Evolutionary conservation across 2,113 vertebrate genomes (phyloP).

Genomic region (Micronisus gabar): DNA sequence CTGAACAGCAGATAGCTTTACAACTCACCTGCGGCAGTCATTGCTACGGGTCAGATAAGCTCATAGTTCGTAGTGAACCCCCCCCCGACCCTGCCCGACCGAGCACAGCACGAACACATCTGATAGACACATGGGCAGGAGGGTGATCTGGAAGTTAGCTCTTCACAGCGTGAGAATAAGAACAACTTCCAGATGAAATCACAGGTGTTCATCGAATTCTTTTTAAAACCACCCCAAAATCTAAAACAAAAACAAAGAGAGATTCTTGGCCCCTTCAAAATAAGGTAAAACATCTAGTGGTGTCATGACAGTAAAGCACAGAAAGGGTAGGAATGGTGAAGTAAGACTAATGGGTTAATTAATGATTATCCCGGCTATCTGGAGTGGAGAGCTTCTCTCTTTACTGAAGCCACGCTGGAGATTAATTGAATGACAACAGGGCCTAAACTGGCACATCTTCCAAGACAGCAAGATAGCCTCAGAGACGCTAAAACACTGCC

Average conservation of each 20-base stretch:
- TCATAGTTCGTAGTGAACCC: not conserved
- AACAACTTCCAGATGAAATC: constrained; percentile 49
- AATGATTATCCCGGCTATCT: not conserved
- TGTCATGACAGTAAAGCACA: not conserved
- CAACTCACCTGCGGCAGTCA: not conserved
- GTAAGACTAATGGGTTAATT: not conserved
- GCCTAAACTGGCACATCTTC: not conserved
- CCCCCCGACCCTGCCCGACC: not conserved
- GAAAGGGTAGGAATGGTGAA: not conserved
- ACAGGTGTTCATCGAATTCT: constrained; percentile 1
- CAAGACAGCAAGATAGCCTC: fast-evolving
- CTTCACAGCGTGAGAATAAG: not conserved
- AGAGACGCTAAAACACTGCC: not conserved
- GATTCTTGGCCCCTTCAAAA: not conserved
- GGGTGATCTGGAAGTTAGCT: constrained; percentile 31
- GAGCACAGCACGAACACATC: not conserved
- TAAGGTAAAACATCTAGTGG: not conserved
- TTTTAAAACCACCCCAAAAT: not conserved
- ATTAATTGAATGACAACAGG: not conserved
- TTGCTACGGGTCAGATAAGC: not conserved
- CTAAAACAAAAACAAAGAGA: not conserved
- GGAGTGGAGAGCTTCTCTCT: not conserved
- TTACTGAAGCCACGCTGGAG: not conserved
- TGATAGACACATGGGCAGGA: not conserved
- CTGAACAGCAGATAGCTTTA: not conserved